Evolutionary conservation across 2,113 vertebrate species (phyloP).

Genomic region (Brachyhypopomus gauderio): DNA sequence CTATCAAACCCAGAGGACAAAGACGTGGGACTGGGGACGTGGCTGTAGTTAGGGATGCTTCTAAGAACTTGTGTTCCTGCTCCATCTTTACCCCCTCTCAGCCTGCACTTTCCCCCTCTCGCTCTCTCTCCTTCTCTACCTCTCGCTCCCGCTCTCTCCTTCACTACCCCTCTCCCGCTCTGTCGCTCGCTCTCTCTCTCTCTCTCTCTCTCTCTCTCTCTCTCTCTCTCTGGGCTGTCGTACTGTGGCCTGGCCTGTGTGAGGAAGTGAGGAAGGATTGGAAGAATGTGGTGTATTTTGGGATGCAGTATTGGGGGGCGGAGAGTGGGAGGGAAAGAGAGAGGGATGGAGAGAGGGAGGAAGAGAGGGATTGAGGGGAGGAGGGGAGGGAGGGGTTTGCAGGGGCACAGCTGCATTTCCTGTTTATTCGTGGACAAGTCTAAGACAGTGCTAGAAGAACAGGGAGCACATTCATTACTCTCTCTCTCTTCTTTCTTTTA

Average conservation of each 20-base stretch:
- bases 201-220: background rate
- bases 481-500: slow-evolving; percentile 12
- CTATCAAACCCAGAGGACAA: slow-evolving; percentile 78
- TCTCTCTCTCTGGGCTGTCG: background rate
- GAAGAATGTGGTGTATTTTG: slow-evolving; percentile 62
- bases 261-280: slow-evolving; percentile 14
- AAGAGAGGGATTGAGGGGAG: too few relatives aligned
- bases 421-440: slow-evolving; percentile 71
- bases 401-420: slow-evolving; percentile 71
- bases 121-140: slow-evolving; percentile 2
- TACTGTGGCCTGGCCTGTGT: background rate
- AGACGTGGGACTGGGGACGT: slow-evolving; percentile 59
- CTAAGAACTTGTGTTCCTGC: slow-evolving; percentile 68
- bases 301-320: slow-evolving; percentile 26
- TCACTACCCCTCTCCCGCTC: background rate
- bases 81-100: background rate
- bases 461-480: slow-evolving; percentile 58
- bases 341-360: too few relatives aligned
- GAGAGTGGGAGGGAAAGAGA: background rate
- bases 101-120: background rate
- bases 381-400: slow-evolving; percentile 13
- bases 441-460: slow-evolving; percentile 65
- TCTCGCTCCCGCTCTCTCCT: slow-evolving; percentile 1
- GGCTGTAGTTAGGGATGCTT: slow-evolving; percentile 72
- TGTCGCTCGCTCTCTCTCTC: background rate